Evolutionary conservation across 1,140 invertebrate genomes (phyloP).

Genomic region (Ceratosolen fusciceps): DNA sequence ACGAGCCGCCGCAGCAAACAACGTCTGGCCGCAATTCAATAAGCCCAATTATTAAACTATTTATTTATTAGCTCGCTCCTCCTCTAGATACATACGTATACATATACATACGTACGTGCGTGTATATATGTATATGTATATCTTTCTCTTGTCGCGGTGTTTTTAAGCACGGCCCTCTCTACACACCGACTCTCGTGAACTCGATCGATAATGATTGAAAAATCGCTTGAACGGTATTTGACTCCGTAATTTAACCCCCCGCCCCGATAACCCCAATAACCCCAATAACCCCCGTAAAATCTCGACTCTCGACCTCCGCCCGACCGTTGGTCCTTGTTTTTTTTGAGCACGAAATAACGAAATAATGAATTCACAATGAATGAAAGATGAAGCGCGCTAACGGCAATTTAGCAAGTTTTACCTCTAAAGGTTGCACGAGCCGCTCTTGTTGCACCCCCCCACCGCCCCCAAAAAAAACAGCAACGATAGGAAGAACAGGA

Average conservation of each 20-base stretch:
- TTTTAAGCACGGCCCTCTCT: background rate
- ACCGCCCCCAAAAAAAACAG: no score
- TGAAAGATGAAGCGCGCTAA: constrained; percentile 1
- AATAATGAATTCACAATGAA: constrained; percentile 1
- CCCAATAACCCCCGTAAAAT: no score
- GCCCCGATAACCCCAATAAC: no score
- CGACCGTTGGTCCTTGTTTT: no score
- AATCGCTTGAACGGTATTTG: constrained; percentile 23
- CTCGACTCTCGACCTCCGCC: no score
- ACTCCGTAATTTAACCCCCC: no score
- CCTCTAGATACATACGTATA: background rate
- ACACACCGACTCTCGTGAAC: background rate
- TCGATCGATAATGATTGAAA: background rate
- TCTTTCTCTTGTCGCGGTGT: background rate
- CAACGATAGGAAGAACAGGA: no score
- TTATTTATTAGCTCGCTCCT: background rate
- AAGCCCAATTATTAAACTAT: constrained; percentile 58
- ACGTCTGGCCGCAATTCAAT: constrained; percentile 72
- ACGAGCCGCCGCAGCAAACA: constrained; percentile 65
- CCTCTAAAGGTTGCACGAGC: background rate
- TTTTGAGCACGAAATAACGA: background rate
- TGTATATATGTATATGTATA: no score
- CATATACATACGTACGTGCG: no score
- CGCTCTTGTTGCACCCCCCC: constrained; percentile 9
- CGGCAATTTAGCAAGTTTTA: constrained; percentile 15